phyloP scores from a whole-genome alignment of 2,888 invertebrate genomes.

The Leucoma salicis region DNA sequence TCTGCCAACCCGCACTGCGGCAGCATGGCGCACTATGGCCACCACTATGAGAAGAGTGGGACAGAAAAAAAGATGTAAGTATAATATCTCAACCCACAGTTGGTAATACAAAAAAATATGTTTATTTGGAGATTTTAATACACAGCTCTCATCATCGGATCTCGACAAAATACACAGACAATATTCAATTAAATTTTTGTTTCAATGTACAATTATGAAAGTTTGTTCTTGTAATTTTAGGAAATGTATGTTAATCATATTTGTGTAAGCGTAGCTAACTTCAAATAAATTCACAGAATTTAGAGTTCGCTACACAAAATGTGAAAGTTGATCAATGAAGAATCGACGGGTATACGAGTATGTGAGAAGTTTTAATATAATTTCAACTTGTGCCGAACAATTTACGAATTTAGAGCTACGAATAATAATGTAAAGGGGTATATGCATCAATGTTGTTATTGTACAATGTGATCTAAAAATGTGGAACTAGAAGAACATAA shows the following conservation, averaged over 20 bases:
- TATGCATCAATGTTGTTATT: not conserved
- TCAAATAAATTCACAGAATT: constrained; percentile 25
- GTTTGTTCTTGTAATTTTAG: constrained; percentile 5
- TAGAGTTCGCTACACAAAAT: constrained; percentile 12
- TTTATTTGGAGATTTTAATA: too few relatives aligned
- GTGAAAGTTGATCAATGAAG: constrained; percentile 20
- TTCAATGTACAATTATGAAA: not conserved
- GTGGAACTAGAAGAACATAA: too few relatives aligned
- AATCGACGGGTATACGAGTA: constrained; percentile 17
- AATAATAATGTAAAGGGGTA: not conserved
- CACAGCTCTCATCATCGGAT: too few relatives aligned
- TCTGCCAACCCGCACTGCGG: too few relatives aligned
- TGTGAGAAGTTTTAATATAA: constrained; percentile 30
- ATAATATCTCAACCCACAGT: too few relatives aligned
- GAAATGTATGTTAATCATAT: constrained; percentile 3
- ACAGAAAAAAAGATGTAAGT: too few relatives aligned
- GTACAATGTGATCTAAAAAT: too few relatives aligned
- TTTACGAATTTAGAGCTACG: constrained; percentile 10
- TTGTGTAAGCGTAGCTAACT: constrained; percentile 11
- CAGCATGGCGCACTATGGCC: too few relatives aligned
- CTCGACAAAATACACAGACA: too few relatives aligned
- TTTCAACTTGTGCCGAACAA: constrained; percentile 23
- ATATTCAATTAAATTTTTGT: not conserved
- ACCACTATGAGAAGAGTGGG: too few relatives aligned
- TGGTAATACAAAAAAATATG: too few relatives aligned